Conservation (phyloP, 2,113 vertebrate species). For the Arothron firmamentum region DNA sequence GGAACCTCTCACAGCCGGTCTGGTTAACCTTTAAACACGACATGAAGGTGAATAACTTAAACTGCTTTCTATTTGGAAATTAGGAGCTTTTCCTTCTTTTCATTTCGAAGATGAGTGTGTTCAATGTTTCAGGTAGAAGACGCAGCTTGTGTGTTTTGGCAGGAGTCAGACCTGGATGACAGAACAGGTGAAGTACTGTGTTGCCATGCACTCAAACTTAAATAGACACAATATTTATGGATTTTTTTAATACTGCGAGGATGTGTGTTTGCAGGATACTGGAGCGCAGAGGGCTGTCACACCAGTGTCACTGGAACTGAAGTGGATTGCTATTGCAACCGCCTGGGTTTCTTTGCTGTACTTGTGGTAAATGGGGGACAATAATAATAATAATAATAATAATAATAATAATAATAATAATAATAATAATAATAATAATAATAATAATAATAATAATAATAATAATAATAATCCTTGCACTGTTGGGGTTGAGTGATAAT, state of each 20-base stretch:
- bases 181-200: constrained; percentile 24
- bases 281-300: constrained; percentile 73
- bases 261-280: constrained; percentile 60
- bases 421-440: too few species aligned
- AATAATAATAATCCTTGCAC: too few species aligned
- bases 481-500: too few species aligned
- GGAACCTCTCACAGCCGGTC: constrained; percentile 78
- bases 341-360: constrained; percentile 86
- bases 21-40: constrained; percentile 75
- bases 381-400: not conserved
- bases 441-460: too few species aligned
- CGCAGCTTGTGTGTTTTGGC: constrained; percentile 70
- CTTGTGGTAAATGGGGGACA: constrained; percentile 80
- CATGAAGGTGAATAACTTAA: constrained; percentile 60
- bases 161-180: not conserved
- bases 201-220: not conserved
- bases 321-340: constrained; percentile 79
- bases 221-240: not conserved
- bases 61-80: not conserved
- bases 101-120: not conserved
- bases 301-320: not conserved
- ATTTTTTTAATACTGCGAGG: not conserved
- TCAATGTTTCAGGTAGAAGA: constrained; percentile 46
- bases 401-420: too few species aligned
- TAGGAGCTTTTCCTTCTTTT: not conserved